Evolutionary conservation across 2,113 vertebrate species (phyloP).

Genomic region (Struthidea cinerea): DNA sequence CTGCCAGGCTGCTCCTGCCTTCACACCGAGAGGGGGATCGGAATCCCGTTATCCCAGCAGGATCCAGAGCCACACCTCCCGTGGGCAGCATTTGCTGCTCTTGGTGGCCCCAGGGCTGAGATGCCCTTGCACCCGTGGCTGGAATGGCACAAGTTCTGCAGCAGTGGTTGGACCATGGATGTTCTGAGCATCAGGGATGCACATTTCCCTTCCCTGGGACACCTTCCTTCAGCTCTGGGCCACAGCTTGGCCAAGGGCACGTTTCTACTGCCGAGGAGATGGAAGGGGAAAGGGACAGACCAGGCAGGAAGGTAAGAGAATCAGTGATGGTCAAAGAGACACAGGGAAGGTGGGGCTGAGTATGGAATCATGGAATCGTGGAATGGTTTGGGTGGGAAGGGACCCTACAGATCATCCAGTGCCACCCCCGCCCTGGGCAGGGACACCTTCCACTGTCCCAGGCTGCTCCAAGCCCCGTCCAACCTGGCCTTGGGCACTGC

Average conservation of each 20-base stretch:
- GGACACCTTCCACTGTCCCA: background rate
- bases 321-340: background rate
- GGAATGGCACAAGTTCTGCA: background rate
- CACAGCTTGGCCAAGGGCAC: background rate
- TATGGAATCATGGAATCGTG: background rate
- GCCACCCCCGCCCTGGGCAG: background rate
- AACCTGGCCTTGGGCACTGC: background rate
- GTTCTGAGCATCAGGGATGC: background rate
- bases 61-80: background rate
- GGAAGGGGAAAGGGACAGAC: background rate
- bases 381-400: background rate
- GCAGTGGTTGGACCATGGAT: background rate
- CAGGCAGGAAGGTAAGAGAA: background rate
- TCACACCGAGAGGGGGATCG: accelerated
- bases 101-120: background rate
- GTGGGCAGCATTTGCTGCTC: background rate
- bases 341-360: background rate
- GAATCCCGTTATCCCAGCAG: background rate
- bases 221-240: background rate
- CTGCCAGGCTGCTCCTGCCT: background rate
- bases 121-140: too few relatives aligned
- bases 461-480: background rate
- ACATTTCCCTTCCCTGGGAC: background rate
- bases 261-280: background rate
- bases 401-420: accelerated